Evolutionary conservation across 2,113 vertebrate genomes (phyloP).

Genomic region (Zosterops japonicus): DNA sequence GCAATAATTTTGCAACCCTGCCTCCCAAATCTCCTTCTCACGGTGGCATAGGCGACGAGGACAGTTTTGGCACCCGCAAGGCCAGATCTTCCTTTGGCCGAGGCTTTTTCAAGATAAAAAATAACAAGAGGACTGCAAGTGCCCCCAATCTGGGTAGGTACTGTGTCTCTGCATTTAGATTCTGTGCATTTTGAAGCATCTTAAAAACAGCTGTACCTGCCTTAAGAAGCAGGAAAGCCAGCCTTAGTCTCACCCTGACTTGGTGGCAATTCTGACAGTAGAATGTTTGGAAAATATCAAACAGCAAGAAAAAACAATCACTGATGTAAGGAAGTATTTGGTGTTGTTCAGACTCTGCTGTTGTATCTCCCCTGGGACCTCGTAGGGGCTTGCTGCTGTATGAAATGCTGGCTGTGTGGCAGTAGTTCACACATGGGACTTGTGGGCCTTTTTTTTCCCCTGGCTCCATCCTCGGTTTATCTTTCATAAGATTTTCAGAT

Average conservation of each 20-base stretch:
- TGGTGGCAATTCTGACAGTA: background rate
- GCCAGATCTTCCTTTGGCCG: slow-evolving; percentile 92
- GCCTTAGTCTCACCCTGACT: background rate
- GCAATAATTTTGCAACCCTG: slow-evolving; percentile 73
- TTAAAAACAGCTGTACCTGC: background rate
- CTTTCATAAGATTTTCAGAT: background rate
- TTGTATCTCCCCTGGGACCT: background rate
- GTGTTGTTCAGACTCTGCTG: background rate
- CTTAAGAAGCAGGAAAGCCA: background rate
- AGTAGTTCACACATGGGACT: background rate
- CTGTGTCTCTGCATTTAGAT: background rate
- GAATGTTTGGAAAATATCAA: background rate
- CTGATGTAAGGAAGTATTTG: background rate
- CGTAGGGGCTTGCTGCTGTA: background rate
- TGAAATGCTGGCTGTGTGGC: background rate
- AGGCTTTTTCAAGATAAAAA: slow-evolving; percentile 95
- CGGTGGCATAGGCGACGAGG: slow-evolving; percentile 72
- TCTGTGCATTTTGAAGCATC: background rate
- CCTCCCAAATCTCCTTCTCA: slow-evolving; percentile 79
- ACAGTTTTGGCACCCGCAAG: slow-evolving; percentile 88
- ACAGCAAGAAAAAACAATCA: background rate
- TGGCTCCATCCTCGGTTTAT: background rate
- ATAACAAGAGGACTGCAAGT: slow-evolving; percentile 87
- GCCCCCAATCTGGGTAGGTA: slow-evolving; percentile 90
- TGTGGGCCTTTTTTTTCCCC: background rate